Base-by-base conservation (phyloP, 2,797 vertebrate genomes). In the Enteromius thamalakanensis region DNA sequence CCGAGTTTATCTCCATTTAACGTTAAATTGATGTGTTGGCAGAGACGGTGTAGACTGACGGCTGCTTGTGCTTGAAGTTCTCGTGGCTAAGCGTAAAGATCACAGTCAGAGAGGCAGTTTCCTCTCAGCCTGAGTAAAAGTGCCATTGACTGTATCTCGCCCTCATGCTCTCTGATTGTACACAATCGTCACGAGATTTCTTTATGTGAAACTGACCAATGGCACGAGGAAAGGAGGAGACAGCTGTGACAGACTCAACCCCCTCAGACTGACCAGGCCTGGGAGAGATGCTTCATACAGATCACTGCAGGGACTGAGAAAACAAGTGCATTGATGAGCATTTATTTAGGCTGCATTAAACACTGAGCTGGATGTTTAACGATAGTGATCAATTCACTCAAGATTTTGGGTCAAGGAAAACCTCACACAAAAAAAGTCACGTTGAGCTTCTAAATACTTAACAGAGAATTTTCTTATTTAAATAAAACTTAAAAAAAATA, bases 191-290 rank as follows among this genome's bases (percentile, higher is more conserved):
- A 84, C 82, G 67, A 76, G 67, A 34, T 80, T 78, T 87, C 79
- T 87, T 86, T 81, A 78, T 71, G 82, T 80, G 69, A 58, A 67
- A 49, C 71, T 80, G 84, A 87, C 82, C 85, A 87, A 86, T 86
- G 60, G 85, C 68, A 58, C 45, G 60, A 32, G 14, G 60, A 76
- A 82, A 87, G 62, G 87, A 83, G 85, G 84, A 79, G 76, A 84
- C 76, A 75, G 72, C n/a, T 8, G 45, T 67, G 49, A 51, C 42
- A 53, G 65, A 79, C 67, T 79, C 81, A 80, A 23, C 51, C 85
- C 85, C 58, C 49, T 82, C 49, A 17, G 15, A 32, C 5, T 60
- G 75, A 55, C 79, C 62, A 49, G 26, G 47, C 55, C 42, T 29
- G 45, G 10, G 29, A 64, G 79, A 80, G 62, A 76, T 75, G 62